phyloP scores from a whole-genome alignment of 2,113 vertebrate species.

The Anolis sagrei region DNA sequence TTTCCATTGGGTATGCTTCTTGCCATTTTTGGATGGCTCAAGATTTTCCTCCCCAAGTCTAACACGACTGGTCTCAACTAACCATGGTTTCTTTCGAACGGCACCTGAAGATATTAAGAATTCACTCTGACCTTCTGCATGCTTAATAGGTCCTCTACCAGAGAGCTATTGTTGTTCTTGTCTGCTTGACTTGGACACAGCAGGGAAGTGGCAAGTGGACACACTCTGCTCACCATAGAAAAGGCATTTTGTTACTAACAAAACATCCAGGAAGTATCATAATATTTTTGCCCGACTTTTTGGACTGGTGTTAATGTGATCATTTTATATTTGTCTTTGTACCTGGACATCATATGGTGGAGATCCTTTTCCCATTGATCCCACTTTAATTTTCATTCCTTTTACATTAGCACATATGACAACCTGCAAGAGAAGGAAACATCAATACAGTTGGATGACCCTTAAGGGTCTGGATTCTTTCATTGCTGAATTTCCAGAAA shows the following conservation, averaged over 20 bases:
- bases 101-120: no score
- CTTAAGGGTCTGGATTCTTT: background rate
- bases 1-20: no score
- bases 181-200: background rate
- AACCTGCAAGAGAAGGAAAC: constrained; percentile 66
- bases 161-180: background rate
- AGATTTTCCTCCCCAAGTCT: no score
- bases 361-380: constrained; percentile 81
- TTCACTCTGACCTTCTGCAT: no score
- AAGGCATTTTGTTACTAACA: background rate
- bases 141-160: background rate
- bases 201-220: background rate
- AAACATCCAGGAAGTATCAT: background rate
- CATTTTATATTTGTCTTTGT: background rate
- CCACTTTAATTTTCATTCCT: constrained; percentile 80
- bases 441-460: no score
- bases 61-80: no score
- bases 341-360: constrained; percentile 84
- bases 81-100: no score
- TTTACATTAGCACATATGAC: constrained; percentile 80
- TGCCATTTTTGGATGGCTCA: no score
- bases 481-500: background rate
- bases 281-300: accelerated
- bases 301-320: background rate
- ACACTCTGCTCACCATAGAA: background rate